Percentiles rank a stretch among this genome's conserved stretches.
These are phyloP conservation scores for Neria commutata DNA, from an alignment of 2,888 invertebrate species.

Conservation along the genomic window DNA sequence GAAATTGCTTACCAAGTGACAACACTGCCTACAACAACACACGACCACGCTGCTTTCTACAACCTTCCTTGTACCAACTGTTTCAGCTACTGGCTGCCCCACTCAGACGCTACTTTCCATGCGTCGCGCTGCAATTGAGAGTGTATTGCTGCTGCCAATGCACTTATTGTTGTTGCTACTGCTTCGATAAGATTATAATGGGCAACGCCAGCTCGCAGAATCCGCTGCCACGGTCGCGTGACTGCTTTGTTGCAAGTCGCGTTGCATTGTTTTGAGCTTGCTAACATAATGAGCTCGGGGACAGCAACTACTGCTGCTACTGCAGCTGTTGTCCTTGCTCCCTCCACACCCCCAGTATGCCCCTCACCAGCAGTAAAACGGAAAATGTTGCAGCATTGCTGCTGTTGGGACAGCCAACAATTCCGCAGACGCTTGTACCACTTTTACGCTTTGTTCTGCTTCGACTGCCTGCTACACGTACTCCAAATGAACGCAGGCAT, in stretches of 20 bases:
- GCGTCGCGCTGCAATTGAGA: constrained; percentile 6
- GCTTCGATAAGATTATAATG: constrained; percentile 51
- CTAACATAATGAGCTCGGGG: constrained; percentile 56
- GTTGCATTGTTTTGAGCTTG: constrained; percentile 54
- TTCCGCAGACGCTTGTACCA: constrained; percentile 53
- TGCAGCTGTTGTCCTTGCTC: constrained; percentile 26
- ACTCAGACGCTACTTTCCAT: neutral
- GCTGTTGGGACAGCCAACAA: constrained; percentile 30
- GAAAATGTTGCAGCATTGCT: constrained; percentile 27
- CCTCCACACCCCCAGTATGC: constrained; percentile 16
- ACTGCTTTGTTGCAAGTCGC: constrained; percentile 11
- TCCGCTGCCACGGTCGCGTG: neutral
- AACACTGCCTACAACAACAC: too few species aligned
- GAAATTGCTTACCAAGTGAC: too few species aligned
- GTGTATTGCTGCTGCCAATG: neutral
- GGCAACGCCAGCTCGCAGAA: constrained; percentile 29
- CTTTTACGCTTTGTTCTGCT: constrained; percentile 51
- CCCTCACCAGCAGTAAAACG: constrained; percentile 6
- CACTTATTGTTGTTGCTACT: neutral
- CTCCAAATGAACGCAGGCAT: too few species aligned
- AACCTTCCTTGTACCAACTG: too few species aligned
- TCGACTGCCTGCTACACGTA: too few species aligned
- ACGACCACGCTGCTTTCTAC: too few species aligned
- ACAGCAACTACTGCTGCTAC: constrained; percentile 45
- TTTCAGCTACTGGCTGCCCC: neutral